Evolutionary conservation across 2,113 vertebrate genomes (phyloP).

Genomic region (Istiophorus platypterus): DNA sequence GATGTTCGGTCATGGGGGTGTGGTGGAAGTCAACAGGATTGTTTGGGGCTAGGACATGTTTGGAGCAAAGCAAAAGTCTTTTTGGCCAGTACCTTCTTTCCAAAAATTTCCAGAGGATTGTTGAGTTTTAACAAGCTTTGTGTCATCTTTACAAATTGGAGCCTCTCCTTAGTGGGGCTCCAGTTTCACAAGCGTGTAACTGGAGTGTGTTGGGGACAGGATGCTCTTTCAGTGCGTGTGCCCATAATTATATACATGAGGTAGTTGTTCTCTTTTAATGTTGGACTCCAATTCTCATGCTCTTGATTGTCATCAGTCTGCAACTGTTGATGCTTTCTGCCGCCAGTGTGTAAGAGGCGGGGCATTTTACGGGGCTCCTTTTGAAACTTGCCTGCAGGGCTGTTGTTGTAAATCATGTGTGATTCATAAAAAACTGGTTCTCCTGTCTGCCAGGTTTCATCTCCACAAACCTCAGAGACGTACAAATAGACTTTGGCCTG

Average conservation of each 20-base stretch:
- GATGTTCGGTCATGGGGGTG: conserved; percentile 62
- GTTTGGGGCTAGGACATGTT: conserved; percentile 66
- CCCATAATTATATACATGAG: conserved; percentile 59
- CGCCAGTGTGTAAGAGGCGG: conserved; percentile 60
- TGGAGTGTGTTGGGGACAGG: conserved; percentile 40
- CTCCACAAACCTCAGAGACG: conserved; percentile 75
- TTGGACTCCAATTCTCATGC: conserved; percentile 60
- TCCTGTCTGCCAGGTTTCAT: conserved; percentile 78
- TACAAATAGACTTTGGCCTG: conserved; percentile 81
- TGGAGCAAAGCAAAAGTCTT: conserved; percentile 35
- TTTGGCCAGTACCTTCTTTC: conserved; percentile 31
- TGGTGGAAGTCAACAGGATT: conserved; percentile 65
- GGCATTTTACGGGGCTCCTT: conserved; percentile 58
- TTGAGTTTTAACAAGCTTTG: conserved; percentile 61
- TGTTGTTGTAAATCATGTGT: conserved; percentile 82
- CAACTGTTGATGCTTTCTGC: conserved; percentile 64
- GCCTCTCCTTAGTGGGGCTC: not conserved
- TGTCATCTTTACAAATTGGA: conserved; percentile 46
- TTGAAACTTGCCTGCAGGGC: conserved; percentile 59
- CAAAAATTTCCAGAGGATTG: conserved; percentile 49
- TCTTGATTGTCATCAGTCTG: conserved; percentile 63
- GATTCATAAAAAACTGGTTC: conserved; percentile 81
- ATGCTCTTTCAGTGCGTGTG: conserved; percentile 54
- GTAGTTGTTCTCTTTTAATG: conserved; percentile 69
- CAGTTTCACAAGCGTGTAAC: conserved; percentile 13